Base-by-base conservation (phyloP, 2,888 invertebrate genomes). In the Axea sp. region DNA sequence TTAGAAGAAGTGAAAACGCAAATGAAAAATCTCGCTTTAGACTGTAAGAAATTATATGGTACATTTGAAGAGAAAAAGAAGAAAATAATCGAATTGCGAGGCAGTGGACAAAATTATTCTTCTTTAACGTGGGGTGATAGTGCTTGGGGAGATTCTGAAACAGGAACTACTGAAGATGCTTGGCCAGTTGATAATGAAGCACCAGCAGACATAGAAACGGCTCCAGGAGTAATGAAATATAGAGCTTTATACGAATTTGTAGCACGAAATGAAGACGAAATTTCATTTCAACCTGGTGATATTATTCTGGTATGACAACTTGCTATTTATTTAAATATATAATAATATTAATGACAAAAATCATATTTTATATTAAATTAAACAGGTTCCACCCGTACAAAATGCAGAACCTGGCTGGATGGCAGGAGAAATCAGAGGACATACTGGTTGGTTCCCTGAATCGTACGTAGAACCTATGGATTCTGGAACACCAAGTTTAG, bases 391-490 rank as follows among this genome's bases (percentile, higher is more conserved):
- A 1, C 90, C 91, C 2, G 91, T 95, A 59, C 95, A 96, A 82
- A 94, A 93, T 78, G 95, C 96, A 0, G 99, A 99, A 84, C 97
- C 97, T 0, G 99, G 98, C n/a, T 99, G 99, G 98, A 89, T 96
- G 80, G 96, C 96, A 77, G 99, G 99, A 0, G 94, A 95, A 81
- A 93, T 96, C 19, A 91, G 95, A 83, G 98, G 97, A 1, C 93
- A 94, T 75, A 94, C 94, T 0, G 98, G 98, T 0, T 98, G 97
- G 97, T 98, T 98, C 89, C 98, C 98, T 0, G 96, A 97, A 87
- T 95, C 96, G 0, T 98, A 98, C 85, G 97, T 96, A 8, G 96
- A 96, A 83, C 93, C 93, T 28, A 88, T 94, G 5, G 92, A 90
- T 33, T 83, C 87, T 0, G 85, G 80, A 33, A 78, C 86, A 0